Percentiles rank a stretch among this genome's conserved stretches.
Evolutionary conservation across 92 coral and sea anemone genomes (phyloP).

Genomic region (Zoanthus sociatus): DNA sequence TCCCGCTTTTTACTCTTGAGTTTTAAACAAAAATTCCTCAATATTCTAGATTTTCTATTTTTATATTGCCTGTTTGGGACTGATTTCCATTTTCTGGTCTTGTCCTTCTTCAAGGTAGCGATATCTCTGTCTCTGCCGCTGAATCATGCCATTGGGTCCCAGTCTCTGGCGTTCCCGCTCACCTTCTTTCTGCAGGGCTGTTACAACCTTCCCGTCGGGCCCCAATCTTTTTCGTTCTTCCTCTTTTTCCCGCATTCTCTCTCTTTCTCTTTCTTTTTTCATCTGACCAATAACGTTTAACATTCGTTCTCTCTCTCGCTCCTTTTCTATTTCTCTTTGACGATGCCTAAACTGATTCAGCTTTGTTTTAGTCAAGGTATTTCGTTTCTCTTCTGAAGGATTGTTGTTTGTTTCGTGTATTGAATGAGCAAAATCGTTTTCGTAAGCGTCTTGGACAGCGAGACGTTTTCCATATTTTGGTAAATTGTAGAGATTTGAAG

Average conservation of each 20-base stretch:
- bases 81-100: background rate
- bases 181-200: slow-evolving; percentile 70
- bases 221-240: slow-evolving; percentile 60
- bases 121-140: slow-evolving; percentile 75
- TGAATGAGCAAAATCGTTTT: background rate
- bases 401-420: background rate
- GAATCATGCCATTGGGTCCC: slow-evolving; percentile 51
- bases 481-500: background rate
- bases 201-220: slow-evolving; percentile 45
- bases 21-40: background rate
- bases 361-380: background rate
- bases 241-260: slow-evolving; percentile 67
- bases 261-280: slow-evolving; percentile 57
- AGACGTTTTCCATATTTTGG: background rate
- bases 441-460: background rate
- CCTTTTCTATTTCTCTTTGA: slow-evolving; percentile 53
- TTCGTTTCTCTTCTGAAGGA: background rate
- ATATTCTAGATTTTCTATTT: background rate
- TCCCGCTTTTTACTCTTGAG: background rate
- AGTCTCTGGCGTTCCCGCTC: slow-evolving; percentile 70
- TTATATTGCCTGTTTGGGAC: background rate
- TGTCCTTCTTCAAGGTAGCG: slow-evolving; percentile 66
- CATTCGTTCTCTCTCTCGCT: slow-evolving; percentile 44
- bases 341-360: background rate
- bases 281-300: slow-evolving; percentile 41